Evolutionary conservation across 37 sponge, comb jelly and placozoan species (phyloP).

Genomic region (Corticium candelabrum): DNA sequence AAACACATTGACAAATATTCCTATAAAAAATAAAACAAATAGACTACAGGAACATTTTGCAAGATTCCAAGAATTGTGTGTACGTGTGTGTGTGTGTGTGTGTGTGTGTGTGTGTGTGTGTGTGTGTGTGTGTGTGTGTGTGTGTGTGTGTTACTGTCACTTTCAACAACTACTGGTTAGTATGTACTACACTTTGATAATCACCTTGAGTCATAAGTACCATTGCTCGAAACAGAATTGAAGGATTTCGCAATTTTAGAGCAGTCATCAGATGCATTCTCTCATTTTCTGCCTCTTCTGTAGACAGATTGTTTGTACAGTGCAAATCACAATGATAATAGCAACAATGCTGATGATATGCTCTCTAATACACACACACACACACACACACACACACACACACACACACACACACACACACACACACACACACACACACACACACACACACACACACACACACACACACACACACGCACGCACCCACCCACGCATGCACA

Average conservation of each 20-base stretch:
- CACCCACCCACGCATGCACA: too few species aligned
- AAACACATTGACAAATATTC: constrained; percentile 64
- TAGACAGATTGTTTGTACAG: too few species aligned
- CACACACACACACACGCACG: too few species aligned
- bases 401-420: constrained; percentile 2
- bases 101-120: constrained; percentile 2
- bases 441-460: constrained; percentile 1
- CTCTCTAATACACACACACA: too few species aligned
- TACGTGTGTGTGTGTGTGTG: too few species aligned
- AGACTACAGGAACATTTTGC: not conserved
- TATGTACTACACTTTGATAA: not conserved
- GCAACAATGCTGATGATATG: too few species aligned
- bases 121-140: not conserved
- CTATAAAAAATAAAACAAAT: constrained; percentile 43
- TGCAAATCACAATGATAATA: too few species aligned
- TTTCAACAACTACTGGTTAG: not conserved
- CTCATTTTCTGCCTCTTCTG: constrained; percentile 94
- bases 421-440: constrained; percentile 5
- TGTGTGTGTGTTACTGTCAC: not conserved
- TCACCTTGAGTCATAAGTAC: constrained; percentile 47
- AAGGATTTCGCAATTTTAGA: constrained; percentile 52
- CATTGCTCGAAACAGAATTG: constrained; percentile 37
- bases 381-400: constrained; percentile 3
- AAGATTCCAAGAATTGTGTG: too few species aligned
- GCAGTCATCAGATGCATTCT: constrained; percentile 86